Evolutionary conservation across 2,113 vertebrate genomes (phyloP).

Genomic region (Dissostichus mawsoni): DNA sequence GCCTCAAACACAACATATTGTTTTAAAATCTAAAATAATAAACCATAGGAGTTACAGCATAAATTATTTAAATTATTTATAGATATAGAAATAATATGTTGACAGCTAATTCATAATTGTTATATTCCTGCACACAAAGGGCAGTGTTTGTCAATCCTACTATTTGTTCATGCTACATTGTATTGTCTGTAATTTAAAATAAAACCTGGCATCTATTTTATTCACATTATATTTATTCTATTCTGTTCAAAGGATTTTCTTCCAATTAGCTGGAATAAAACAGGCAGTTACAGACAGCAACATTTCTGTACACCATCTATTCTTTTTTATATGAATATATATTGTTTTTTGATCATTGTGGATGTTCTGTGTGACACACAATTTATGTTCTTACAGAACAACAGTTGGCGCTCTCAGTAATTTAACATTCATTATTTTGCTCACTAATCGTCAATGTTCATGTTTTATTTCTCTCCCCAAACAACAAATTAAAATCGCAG

Average conservation of each 20-base stretch:
- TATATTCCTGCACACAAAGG: neutral
- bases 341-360: neutral
- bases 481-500: constrained; percentile 17
- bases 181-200: neutral
- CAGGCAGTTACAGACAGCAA: neutral
- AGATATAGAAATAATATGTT: neutral
- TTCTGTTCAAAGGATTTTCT: neutral
- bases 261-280: neutral
- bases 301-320: neutral
- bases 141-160: neutral
- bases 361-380: constrained; percentile 4
- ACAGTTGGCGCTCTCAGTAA: neutral
- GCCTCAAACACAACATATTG: neutral
- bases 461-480: constrained; percentile 35
- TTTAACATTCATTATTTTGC: neutral
- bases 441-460: constrained; percentile 4
- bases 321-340: neutral
- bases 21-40: neutral
- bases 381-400: neutral
- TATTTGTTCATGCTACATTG: neutral
- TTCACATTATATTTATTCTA: too few species aligned
- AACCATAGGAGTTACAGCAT: neutral
- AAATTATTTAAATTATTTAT: constrained; percentile 5
- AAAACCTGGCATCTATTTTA: neutral
- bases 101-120: constrained; percentile 9